Evolutionary conservation across 1,140 invertebrate genomes (phyloP).

Genomic region (Helicoverpa armigera): DNA sequence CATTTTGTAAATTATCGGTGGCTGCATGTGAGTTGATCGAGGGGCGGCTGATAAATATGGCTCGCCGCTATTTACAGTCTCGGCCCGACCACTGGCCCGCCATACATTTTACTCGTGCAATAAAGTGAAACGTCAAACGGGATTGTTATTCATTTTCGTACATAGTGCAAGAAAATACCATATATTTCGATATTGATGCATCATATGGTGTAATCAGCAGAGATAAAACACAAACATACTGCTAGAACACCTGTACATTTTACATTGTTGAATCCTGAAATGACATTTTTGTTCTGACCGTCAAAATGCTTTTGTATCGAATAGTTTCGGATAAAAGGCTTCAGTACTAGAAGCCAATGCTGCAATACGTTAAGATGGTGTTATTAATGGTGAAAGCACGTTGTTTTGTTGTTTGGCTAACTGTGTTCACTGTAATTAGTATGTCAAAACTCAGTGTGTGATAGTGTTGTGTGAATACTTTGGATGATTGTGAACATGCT

Average conservation of each 20-base stretch:
- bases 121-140: conserved; percentile 84
- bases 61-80: conserved; percentile 61
- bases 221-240: conserved; percentile 47
- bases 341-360: neutral
- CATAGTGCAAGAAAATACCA: conserved; percentile 38
- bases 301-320: conserved; percentile 56
- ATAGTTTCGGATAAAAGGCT: conserved; percentile 10
- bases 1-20: conserved; percentile 55
- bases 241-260: conserved; percentile 44
- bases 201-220: conserved; percentile 40
- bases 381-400: neutral
- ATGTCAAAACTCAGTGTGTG: conserved; percentile 12
- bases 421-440: conserved; percentile 1
- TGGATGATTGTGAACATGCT: neutral
- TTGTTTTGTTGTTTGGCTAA: conserved; percentile 42
- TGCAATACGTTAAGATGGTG: neutral
- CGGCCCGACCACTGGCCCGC: conserved; percentile 74
- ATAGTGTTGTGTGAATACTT: neutral
- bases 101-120: conserved; percentile 84
- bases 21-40: conserved; percentile 36
- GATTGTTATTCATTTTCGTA: conserved; percentile 70
- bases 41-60: conserved; percentile 9
- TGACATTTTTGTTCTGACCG: conserved; percentile 69
- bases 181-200: conserved; percentile 25
- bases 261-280: conserved; percentile 54